Base-by-base conservation (phyloP, 1,140 invertebrate genomes). In the Diorhabda sublineata region DNA sequence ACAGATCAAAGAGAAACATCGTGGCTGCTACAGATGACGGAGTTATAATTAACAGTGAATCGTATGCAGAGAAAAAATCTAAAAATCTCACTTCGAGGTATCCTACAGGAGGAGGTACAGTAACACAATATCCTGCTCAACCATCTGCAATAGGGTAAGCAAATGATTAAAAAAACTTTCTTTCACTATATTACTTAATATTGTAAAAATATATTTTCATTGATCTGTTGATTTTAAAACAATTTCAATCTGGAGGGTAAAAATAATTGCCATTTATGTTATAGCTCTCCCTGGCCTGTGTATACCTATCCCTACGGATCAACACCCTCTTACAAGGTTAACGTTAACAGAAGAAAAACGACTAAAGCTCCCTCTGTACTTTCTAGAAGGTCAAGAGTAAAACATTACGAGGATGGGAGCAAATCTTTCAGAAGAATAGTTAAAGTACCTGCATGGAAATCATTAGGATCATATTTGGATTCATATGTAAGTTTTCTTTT, bases 11-110 rank as follows among this genome's bases (percentile, higher is more conserved):
- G 45, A 67, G 65, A 60, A 52, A 60, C 43, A 45, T 67, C 5
- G 58, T 67, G 45, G 65, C 65, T 6, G 44, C 57, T 61, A 67
- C 65, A 8, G 45, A 67, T 42, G 65, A 67, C 45, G 65, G 65
- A 60, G 65, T 67, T 3, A 42, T 67, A 11, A 67, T 67, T 11
- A 67, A 67, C 26, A 58, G n/a, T 61, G 65, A 67, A 45, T 45
- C 58, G 26, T 67, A 60, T n/a, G 65, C 65, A 7, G 58, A 67
- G 43, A 67, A 41, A 41, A 67, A 45, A 59, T 57, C 58, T 5
- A 61, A 59, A 45, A 67, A 67, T 45, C 41, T 11, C 5, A 67
- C 57, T 9, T 42, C 9, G 9, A 43, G 3, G 9, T 45, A 61
- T 9, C 11, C 42, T 8, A 4, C 26, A 5, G 44, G 26, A 6